Percentiles rank a stretch among this genome's conserved stretches.
These are phyloP conservation scores for Aproaerema taeniolella DNA, from an alignment of 2,888 invertebrate species.

Conservation along the genomic window DNA sequence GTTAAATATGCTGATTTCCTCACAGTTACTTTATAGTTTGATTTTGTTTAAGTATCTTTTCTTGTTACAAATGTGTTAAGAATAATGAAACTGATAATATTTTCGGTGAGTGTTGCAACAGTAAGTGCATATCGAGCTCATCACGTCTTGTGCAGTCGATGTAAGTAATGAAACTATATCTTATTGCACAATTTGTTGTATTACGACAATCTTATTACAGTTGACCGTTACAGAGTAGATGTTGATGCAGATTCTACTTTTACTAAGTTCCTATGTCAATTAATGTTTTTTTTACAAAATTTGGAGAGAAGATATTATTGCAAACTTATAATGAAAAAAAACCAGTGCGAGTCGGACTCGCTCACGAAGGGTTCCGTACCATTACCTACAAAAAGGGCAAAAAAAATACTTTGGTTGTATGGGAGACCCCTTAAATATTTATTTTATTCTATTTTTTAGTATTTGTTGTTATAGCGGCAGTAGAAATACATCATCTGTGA, in stretches of 20 bases:
- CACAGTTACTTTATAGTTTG: too few relatives aligned
- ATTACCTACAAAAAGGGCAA: neutral
- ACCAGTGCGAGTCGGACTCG: neutral
- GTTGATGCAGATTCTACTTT: too few relatives aligned
- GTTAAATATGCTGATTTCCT: too few relatives aligned
- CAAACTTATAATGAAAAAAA: too few relatives aligned
- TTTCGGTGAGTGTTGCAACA: too few relatives aligned
- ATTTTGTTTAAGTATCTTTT: too few relatives aligned
- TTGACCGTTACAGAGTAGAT: neutral
- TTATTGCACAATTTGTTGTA: neutral
- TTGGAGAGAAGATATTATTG: too few relatives aligned
- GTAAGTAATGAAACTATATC: slow-evolving; percentile 2
- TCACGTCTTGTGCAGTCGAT: neutral
- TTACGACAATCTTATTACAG: neutral
- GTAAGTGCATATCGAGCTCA: neutral
- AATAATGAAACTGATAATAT: too few relatives aligned
- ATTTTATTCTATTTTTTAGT: neutral
- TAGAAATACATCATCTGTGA: neutral
- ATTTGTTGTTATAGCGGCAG: neutral
- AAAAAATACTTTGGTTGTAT: neutral
- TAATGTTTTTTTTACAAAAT: too few relatives aligned
- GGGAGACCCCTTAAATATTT: neutral
- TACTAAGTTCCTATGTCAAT: too few relatives aligned
- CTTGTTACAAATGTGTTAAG: too few relatives aligned
- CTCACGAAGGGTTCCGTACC: neutral